A percentile compares a stretch with the other conserved stretches of the same genome.
These are phyloP conservation scores for Argyresthia goedartella DNA, from an alignment of 2,888 invertebrate species.

Conservation along the genomic window DNA sequence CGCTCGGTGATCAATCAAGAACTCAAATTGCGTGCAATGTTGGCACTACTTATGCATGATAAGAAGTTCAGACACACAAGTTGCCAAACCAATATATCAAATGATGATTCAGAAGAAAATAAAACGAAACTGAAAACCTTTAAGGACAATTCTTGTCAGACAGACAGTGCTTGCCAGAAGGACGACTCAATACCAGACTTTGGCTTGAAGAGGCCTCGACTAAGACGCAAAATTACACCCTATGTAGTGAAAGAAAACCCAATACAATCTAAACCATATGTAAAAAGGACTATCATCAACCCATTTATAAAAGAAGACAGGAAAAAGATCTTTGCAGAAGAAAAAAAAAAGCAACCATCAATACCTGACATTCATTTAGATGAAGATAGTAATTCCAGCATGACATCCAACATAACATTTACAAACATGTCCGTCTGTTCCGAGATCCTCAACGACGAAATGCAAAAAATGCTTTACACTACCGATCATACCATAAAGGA, in stretches of 20 bases:
- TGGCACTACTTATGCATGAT: constrained; percentile 29
- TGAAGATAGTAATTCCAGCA: background rate
- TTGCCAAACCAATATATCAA: too few species aligned
- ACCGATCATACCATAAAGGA: background rate
- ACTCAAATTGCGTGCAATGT: constrained; percentile 34
- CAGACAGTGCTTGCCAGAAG: constrained; percentile 25
- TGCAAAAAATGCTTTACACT: background rate
- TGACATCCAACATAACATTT: background rate
- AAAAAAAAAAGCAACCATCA: background rate
- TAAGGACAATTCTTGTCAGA: background rate
- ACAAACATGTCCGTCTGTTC: background rate
- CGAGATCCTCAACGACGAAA: background rate
- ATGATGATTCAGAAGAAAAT: background rate
- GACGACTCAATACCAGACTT: constrained; percentile 16
- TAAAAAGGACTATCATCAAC: too few species aligned
- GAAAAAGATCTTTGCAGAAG: background rate
- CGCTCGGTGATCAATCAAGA: constrained; percentile 42
- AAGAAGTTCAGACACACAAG: constrained; percentile 7
- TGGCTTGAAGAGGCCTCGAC: constrained; percentile 12
- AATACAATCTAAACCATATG: too few species aligned
- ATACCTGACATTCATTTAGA: background rate
- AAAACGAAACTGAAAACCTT: background rate
- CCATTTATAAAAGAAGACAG: too few species aligned
- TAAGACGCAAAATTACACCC: constrained; percentile 22
- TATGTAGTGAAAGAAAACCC: constrained; percentile 31